Conservation (phyloP, 2,113 vertebrate species). For the Procavia capensis region DNA sequence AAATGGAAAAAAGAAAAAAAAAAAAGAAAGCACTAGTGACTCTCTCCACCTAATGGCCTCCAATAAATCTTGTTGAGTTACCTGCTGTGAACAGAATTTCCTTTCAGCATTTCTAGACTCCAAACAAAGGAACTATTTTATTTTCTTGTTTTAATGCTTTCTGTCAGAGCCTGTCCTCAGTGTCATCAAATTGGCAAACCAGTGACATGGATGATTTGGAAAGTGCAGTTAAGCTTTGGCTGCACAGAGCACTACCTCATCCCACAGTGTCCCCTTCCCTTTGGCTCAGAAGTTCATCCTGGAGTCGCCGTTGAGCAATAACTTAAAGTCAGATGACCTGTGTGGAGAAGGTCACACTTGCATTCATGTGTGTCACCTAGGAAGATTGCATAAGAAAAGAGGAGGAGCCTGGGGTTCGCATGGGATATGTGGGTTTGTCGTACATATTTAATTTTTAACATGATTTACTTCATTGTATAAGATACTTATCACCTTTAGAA, state of each 20-base stretch:
- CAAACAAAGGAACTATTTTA: slow-evolving; percentile 82
- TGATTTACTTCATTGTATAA: not conserved
- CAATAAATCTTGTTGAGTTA: slow-evolving; percentile 85
- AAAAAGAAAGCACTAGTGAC: slow-evolving; percentile 71
- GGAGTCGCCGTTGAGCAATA: not conserved
- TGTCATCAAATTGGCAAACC: not conserved
- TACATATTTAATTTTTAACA: not conserved
- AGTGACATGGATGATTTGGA: not conserved
- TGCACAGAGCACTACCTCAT: not conserved
- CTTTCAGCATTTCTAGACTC: slow-evolving; percentile 69
- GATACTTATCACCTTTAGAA: not conserved
- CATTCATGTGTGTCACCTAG: not conserved
- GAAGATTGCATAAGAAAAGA: not conserved
- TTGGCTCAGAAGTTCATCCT: not conserved
- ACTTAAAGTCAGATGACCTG: not conserved
- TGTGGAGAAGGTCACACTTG: not conserved
- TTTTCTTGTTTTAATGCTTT: slow-evolving; percentile 70
- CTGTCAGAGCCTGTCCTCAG: not conserved
- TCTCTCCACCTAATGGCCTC: slow-evolving; percentile 75
- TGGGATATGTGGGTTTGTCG: not conserved
- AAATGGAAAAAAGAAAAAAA: slow-evolving; percentile 53
- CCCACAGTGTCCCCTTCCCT: not conserved
- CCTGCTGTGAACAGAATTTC: slow-evolving; percentile 80
- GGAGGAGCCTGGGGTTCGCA: too few species aligned
- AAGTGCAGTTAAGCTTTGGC: not conserved